Base-by-base conservation (phyloP, 2,113 vertebrate species). In the Dryoscopus gambensis region DNA sequence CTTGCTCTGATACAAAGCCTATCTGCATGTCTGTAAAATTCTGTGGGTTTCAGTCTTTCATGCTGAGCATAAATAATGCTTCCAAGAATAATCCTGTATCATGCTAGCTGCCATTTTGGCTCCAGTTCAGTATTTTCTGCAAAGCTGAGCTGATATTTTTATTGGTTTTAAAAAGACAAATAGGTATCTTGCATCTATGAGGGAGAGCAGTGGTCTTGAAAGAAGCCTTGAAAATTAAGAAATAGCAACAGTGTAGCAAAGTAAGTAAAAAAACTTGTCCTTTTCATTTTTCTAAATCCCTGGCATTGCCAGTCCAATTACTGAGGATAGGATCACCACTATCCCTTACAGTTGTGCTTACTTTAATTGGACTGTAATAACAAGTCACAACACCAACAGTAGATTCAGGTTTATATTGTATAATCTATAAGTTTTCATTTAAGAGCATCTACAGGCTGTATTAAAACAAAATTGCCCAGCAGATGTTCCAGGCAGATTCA, bases 401-500 rank as follows among this genome's bases (percentile, higher is more conserved):
- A 84, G 20, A 27, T 49, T 37, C 44, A 44, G 13, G 37, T 21
- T 90, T 70, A 56, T 56, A 47, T 6, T 55, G 6, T 40, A 69
- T 42, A 70, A 88, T n/a, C 83, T 55, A 0, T 79, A 88, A 3
- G 4, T 64, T 81, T 57, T 78, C 64, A 71, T 69, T 89, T 78
- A 89, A 87, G 69, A 89, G 25, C 52, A 63, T 59, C 71, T 81
- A 83, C 47, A 53, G n/a, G 27, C 25, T 49, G 31, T n/a, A 87
- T 87, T 87, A 73, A 68, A 78, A 20, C 47, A 60, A 68, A 94
- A 90, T n/a, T 91, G 49, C 49, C 49, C 62, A 78, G 68, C 77
- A 95, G 91, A 68, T 91, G 76, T 52, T 95, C 65, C 49, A 92
- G 77, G 49, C 73, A 84, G 89, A 92, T 63, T 78, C 76, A 87